These are phyloP conservation scores for Peromyscus nudipes DNA, from an alignment of 2,797 vertebrate genomes.

Conservation along the genomic window DNA sequence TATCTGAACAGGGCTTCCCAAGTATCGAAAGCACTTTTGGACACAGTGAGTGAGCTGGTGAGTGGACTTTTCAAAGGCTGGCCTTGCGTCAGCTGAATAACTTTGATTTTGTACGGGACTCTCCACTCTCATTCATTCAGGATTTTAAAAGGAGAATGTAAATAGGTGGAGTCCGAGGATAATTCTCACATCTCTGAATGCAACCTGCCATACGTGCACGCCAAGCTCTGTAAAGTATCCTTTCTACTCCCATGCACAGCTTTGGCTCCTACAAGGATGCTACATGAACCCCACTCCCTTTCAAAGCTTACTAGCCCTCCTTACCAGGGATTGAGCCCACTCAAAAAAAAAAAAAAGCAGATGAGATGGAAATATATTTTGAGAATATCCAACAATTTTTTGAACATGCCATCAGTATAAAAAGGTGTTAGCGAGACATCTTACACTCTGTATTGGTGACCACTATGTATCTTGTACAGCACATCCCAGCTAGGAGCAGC, in stretches of 20 bases:
- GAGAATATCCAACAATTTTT: neutral
- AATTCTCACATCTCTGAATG: neutral
- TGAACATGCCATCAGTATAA: neutral
- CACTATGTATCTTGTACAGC: neutral
- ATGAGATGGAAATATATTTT: neutral
- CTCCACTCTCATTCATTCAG: neutral
- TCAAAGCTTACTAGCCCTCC: neutral
- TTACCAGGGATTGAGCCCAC: neutral
- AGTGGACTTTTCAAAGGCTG: neutral
- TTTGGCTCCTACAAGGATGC: neutral
- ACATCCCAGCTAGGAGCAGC: neutral
- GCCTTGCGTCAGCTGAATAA: neutral
- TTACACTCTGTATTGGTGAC: neutral
- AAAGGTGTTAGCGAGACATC: neutral
- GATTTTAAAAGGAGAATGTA: neutral
- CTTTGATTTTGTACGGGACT: slow-evolving; percentile 7
- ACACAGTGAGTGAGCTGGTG: neutral
- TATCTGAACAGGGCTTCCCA: neutral
- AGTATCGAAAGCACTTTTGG: neutral
- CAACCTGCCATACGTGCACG: rapidly evolving
- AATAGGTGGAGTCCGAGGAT: neutral
- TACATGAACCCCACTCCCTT: neutral
- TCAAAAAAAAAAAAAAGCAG: neutral
- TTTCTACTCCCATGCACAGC: neutral
- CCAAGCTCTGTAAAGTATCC: neutral